A percentile compares a stretch with the other conserved stretches of the same genome.
Evolutionary conservation across 1,140 invertebrate genomes (phyloP).

Genomic region (Lerema accius): DNA sequence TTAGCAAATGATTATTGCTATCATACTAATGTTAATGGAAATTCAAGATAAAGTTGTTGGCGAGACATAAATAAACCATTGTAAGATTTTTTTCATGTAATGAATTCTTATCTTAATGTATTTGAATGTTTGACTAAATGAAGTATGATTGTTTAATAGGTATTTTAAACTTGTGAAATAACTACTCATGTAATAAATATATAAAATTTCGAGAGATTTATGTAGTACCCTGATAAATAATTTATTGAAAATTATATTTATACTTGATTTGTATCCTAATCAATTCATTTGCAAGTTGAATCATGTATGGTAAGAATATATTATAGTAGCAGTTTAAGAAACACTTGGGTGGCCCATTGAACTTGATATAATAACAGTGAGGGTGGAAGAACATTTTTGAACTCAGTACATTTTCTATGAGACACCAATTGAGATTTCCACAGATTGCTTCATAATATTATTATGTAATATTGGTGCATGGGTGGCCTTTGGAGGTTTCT

Average conservation of each 20-base stretch:
- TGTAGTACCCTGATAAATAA: background rate
- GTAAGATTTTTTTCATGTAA: background rate
- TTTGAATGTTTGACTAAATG: slow-evolving; percentile 41
- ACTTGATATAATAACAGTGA: too few relatives aligned
- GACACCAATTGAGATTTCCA: too few relatives aligned
- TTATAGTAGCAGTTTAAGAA: background rate
- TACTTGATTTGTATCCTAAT: slow-evolving; percentile 33
- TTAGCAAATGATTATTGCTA: too few relatives aligned
- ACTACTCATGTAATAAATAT: background rate
- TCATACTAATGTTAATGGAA: background rate
- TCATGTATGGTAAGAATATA: slow-evolving; percentile 25
- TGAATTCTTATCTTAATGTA: background rate
- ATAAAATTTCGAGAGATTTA: slow-evolving; percentile 37
- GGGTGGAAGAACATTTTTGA: slow-evolving; percentile 22
- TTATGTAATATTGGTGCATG: too few relatives aligned
- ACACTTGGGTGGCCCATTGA: too few relatives aligned
- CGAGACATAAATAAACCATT: background rate
- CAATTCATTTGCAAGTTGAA: slow-evolving; percentile 10
- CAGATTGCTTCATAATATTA: too few relatives aligned
- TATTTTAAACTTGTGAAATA: background rate
- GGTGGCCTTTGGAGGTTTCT: background rate
- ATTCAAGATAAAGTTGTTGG: background rate
- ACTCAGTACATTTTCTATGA: too few relatives aligned
- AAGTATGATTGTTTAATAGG: slow-evolving; percentile 57
- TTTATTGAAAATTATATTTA: slow-evolving; percentile 6